Base-by-base conservation (phyloP, 1,140 invertebrate species). In the Phenacoccus solenopsis region DNA sequence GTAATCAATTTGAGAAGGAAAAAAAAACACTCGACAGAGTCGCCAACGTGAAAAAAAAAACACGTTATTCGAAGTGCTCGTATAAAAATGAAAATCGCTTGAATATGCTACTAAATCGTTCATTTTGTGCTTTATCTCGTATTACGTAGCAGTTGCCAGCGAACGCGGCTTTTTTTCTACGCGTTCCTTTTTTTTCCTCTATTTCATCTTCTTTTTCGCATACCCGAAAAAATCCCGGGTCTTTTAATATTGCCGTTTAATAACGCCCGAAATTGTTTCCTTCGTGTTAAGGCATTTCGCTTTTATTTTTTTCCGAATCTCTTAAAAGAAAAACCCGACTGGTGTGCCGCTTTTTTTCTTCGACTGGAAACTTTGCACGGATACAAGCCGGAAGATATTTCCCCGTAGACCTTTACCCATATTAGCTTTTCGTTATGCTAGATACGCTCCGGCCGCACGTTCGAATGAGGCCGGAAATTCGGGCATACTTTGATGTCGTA, bases 241-340 rank as follows among this genome's bases (percentile, higher is more conserved):
- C 20, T 64, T 64, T 64, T 64, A 64, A 64, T 64, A 64, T 64
- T 25, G 25, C 59, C 59, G 20, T 64, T 64, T 64, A 64, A 64
- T 64, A 64, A 64, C 20, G 25, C 21, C n/a, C 59, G 21, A 64
- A 64, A 64, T 64, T 64, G 59, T 64, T 64, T 64, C 59, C 16
- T 64, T 3, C 59, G 59, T 64, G 59, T 27, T 64, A 22, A 64
- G 10, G 59, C 59, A 64, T 64, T 64, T 64, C 16, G 10, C 16
- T 64, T 64, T 24, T 64, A n/a, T 64, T 64, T 64, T 64, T 25
- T 64, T 59, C 56, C 21, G 4, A 5, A 4, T 59, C 16, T 59
- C 20, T 20, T 32, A 32, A 32, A 5, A 5, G 30, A 32, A 32
- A 32, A 32, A 32, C 56, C 56, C 56, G 7, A 9, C 56, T 16